Conservation (phyloP, 2,888 invertebrate species). For the Agriopis aurantiaria region DNA sequence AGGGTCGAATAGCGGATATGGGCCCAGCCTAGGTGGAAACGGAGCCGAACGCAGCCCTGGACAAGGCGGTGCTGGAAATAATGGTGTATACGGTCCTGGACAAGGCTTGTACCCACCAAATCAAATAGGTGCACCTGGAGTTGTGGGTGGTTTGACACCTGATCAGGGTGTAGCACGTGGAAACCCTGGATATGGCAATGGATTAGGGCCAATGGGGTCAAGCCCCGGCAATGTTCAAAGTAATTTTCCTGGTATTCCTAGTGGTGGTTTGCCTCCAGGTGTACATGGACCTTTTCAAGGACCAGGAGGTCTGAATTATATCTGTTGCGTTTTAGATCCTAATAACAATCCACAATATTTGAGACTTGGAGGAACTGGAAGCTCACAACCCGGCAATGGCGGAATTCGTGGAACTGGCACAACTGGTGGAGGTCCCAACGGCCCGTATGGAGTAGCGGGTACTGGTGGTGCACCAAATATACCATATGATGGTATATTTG, state of each 20-base stretch:
- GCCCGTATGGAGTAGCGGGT: constrained; percentile 24
- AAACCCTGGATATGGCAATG: constrained; percentile 18
- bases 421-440: constrained; percentile 18
- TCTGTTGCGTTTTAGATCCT: constrained; percentile 59
- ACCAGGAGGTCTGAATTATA: constrained; percentile 57
- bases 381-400: constrained; percentile 16
- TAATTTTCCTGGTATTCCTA: constrained; percentile 24
- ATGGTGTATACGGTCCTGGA: constrained; percentile 6
- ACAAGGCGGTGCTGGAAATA: too few relatives aligned
- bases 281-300: constrained; percentile 54
- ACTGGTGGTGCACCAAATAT: constrained; percentile 1
- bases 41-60: neutral
- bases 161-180: constrained; percentile 9
- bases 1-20: constrained; percentile 7
- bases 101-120: constrained; percentile 17
- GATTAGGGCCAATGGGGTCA: constrained; percentile 4
- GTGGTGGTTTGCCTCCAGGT: constrained; percentile 34
- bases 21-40: constrained; percentile 1
- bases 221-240: neutral
- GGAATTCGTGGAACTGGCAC: constrained; percentile 11
- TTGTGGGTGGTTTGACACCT: neutral
- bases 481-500: neutral
- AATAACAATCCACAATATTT: constrained; percentile 50
- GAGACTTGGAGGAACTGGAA: constrained; percentile 35
- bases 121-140: constrained; percentile 1